phyloP scores from a whole-genome alignment of 2,113 vertebrate genomes.

The Sarotherodon lohbergeri region DNA sequence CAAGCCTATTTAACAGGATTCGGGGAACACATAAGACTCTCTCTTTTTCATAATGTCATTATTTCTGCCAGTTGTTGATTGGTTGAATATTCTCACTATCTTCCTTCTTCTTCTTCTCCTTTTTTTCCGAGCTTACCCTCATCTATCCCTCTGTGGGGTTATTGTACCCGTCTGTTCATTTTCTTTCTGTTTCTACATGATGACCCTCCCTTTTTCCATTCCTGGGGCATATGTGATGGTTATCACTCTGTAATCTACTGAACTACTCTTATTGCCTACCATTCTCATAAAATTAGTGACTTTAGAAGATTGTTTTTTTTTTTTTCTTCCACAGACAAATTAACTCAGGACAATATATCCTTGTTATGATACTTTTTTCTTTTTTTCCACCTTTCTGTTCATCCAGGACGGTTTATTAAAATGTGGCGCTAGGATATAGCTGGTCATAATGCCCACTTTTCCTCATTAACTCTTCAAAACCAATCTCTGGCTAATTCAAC shows the following conservation, averaged over 20 bases:
- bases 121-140: not conserved
- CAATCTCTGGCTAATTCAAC: constrained; percentile 52
- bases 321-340: constrained; percentile 62
- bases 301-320: constrained; percentile 61
- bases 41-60: constrained; percentile 51
- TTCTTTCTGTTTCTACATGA: constrained; percentile 11
- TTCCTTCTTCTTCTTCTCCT: not conserved
- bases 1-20: constrained; percentile 37
- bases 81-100: constrained; percentile 51
- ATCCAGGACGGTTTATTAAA: constrained; percentile 58
- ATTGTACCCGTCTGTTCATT: constrained; percentile 23
- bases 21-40: constrained; percentile 27
- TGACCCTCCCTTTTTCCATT: constrained; percentile 40
- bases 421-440: constrained; percentile 40
- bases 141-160: not conserved
- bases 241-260: constrained; percentile 75
- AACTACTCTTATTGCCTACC: constrained; percentile 67
- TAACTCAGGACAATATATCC: constrained; percentile 67
- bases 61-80: constrained; percentile 42
- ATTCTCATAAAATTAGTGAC: constrained; percentile 71
- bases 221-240: constrained; percentile 57
- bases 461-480: constrained; percentile 65
- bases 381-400: constrained; percentile 18
- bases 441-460: constrained; percentile 58
- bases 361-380: constrained; percentile 49